Conservation (phyloP, 1,140 invertebrate genomes). For the Macrostomum lignano region DNA sequence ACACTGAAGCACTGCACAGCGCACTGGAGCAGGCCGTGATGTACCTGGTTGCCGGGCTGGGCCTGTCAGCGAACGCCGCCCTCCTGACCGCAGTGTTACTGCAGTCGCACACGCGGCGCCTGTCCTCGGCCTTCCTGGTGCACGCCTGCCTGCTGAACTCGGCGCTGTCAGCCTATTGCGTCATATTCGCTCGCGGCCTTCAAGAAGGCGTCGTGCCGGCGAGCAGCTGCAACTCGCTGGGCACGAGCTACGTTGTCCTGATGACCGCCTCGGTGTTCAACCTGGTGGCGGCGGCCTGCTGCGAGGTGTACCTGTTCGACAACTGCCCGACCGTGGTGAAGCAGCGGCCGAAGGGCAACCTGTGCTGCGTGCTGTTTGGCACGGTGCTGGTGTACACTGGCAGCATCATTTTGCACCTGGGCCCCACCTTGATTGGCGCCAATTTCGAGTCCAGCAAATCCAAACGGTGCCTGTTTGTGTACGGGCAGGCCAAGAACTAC, state of each 20-base stretch:
- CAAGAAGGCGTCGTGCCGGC: constrained; percentile 14
- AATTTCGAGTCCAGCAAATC: constrained; percentile 20
- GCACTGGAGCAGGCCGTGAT: no score
- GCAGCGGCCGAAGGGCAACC: constrained; percentile 11
- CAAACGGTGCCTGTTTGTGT: constrained; percentile 20
- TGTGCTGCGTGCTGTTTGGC: constrained; percentile 23
- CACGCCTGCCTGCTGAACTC: neutral
- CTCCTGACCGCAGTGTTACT: no score
- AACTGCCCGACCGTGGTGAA: constrained; percentile 20
- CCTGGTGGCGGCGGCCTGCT: constrained; percentile 23
- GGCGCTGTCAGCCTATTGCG: neutral
- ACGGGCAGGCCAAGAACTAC: constrained; percentile 20
- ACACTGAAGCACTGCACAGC: no score
- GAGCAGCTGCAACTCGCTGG: constrained; percentile 15
- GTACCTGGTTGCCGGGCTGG: no score
- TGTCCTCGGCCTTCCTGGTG: neutral
- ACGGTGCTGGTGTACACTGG: constrained; percentile 21
- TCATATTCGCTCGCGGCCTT: constrained; percentile 13
- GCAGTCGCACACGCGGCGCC: neutral
- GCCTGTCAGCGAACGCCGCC: no score
- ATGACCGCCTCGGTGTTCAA: constrained; percentile 23
- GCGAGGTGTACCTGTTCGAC: constrained; percentile 24
- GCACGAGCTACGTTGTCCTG: constrained; percentile 18
- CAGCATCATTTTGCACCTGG: constrained; percentile 23
- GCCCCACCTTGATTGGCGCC: constrained; percentile 25